Evolutionary conservation across 2,888 invertebrate genomes (phyloP).

Genomic region (Sthenelais limicola): DNA sequence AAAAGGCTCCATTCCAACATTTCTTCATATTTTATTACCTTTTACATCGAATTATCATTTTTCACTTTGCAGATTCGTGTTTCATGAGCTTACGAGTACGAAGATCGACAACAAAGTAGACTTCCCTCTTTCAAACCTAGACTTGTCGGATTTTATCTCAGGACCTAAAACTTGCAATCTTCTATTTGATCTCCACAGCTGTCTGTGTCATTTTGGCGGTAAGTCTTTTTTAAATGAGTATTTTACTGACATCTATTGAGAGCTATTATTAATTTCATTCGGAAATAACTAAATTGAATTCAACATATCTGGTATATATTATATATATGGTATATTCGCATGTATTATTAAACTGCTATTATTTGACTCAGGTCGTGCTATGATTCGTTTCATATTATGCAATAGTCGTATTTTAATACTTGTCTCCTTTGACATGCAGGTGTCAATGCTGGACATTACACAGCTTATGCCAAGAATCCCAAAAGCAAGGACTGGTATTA

Average conservation of each 20-base stretch:
- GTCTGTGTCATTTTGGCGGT: constrained; percentile 80
- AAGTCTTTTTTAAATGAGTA: too few relatives aligned
- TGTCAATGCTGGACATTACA: constrained; percentile 78
- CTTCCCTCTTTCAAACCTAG: constrained; percentile 77
- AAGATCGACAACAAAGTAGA: constrained; percentile 78
- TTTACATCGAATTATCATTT: too few relatives aligned
- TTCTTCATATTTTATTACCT: too few relatives aligned
- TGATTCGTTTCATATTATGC: background rate
- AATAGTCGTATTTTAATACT: background rate
- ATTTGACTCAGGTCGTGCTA: background rate
- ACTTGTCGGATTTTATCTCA: constrained; percentile 74
- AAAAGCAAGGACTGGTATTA: constrained; percentile 77
- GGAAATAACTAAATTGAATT: background rate
- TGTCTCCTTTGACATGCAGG: constrained; percentile 70
- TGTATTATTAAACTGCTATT: background rate
- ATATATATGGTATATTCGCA: background rate
- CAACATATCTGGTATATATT: background rate
- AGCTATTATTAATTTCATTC: background rate
- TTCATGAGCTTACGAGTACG: constrained; percentile 77
- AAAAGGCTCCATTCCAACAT: too few relatives aligned
- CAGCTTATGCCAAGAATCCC: constrained; percentile 77
- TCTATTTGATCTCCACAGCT: constrained; percentile 77
- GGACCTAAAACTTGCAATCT: constrained; percentile 70
- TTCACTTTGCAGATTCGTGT: constrained; percentile 76
- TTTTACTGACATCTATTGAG: too few relatives aligned